phyloP scores from a whole-genome alignment of 2,888 invertebrate genomes.

The Podabrus alpinus region DNA sequence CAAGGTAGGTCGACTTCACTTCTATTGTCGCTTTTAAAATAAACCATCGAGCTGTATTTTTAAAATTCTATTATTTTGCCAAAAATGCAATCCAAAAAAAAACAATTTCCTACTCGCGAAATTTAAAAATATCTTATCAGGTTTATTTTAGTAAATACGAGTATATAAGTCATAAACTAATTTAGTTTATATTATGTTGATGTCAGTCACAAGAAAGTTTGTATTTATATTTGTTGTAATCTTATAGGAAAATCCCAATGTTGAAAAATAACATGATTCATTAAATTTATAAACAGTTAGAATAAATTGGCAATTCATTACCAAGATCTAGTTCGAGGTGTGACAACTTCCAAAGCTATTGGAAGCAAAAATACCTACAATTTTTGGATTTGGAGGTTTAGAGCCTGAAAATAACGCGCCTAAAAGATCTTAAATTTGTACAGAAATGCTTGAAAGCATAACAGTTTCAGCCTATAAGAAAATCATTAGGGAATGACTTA shows the following conservation, averaged over 20 bases:
- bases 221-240: background rate
- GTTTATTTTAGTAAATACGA: background rate
- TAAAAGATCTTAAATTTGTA: no score
- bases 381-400: no score
- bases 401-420: no score
- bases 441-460: no score
- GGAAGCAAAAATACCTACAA: no score
- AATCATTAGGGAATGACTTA: no score
- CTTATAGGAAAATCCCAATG: background rate
- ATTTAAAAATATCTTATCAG: background rate
- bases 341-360: no score
- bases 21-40: background rate
- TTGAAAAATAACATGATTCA: background rate
- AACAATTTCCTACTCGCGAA: background rate
- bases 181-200: background rate
- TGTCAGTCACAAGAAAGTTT: background rate
- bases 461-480: no score
- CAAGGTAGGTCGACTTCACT: background rate
- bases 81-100: background rate
- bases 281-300: background rate
- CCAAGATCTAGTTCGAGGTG: no score
- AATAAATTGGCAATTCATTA: background rate
- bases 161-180: background rate
- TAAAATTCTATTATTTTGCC: background rate
- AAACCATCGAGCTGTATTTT: background rate